Evolutionary conservation across 2,797 vertebrate genomes (phyloP).

Genomic region (Argya squamiceps): DNA sequence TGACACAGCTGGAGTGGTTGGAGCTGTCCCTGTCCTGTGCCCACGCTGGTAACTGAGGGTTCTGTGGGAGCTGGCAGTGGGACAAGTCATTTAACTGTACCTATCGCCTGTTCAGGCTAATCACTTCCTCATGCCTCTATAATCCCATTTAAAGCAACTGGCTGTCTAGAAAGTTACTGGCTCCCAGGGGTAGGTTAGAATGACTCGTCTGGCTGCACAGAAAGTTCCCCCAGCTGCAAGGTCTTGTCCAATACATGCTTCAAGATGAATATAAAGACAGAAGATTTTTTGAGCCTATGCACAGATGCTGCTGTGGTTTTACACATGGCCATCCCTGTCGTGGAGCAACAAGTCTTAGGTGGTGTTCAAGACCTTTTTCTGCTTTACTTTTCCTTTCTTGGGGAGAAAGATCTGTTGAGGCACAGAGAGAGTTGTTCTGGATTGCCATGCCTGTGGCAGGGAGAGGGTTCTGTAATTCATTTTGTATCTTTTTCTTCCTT

Average conservation of each 20-base stretch:
- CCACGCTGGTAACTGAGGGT: fast-evolving
- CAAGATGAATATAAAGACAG: not conserved
- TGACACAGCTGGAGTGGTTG: not conserved
- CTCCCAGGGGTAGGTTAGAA: slow-evolving; percentile 20
- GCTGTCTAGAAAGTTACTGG: slow-evolving; percentile 25
- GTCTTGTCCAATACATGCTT: fast-evolving
- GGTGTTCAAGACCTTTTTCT: not conserved
- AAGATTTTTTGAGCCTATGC: not conserved
- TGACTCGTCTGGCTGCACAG: not conserved
- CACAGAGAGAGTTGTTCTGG: not conserved
- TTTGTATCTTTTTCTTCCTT: not conserved
- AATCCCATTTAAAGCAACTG: slow-evolving; percentile 66
- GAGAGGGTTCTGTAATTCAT: fast-evolving
- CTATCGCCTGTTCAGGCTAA: slow-evolving; percentile 19
- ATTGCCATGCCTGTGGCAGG: not conserved
- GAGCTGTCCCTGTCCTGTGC: fast-evolving
- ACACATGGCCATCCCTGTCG: fast-evolving
- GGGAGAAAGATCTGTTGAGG: not conserved
- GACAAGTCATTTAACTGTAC: slow-evolving; percentile 10
- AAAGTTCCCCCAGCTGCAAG: not conserved
- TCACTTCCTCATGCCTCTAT: slow-evolving; percentile 35
- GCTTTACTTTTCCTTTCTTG: not conserved
- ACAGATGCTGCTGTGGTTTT: not conserved
- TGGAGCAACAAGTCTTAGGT: not conserved
- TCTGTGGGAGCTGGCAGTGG: not conserved